Evolutionary conservation across 2,113 vertebrate species (phyloP), one percentile per base, ranked within the genome.

Genomic region (Vanacampus margaritifer): DNA sequence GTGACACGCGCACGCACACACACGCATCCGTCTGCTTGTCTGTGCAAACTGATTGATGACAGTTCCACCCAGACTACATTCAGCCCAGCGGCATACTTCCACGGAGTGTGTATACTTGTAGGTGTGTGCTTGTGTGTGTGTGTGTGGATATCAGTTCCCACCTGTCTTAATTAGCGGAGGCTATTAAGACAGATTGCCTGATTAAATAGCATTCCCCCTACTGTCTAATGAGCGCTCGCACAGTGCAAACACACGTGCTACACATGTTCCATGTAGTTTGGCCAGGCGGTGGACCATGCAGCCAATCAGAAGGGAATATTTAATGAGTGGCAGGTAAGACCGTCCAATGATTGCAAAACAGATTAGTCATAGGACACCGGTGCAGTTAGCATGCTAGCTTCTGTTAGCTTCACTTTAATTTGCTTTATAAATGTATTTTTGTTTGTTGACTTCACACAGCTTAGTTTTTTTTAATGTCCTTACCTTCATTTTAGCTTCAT

Each of bases 151-250:
- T 26, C 58, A 66, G 69, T 68, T 72, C 80, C 60, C 75, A 69
- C 83, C 76, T 85, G 78, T 87, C 80, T 81, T 86, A 79, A 85
- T 86, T 84, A 86, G 67, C 41, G 26, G 61, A 75, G 67, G 80
- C 78, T 84, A 79, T 88, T 86, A 82, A 86, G 79, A 88, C 67
- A 71, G 78, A 86, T 88, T 79, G 73, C 72, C 73, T 85, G 82
- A 87, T 88, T 86, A 87, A 76, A 67, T 67, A 65, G 79, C 73
- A 65, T 78, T 78, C 74, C 80, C 54, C 79, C 73, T 48, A 72
- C 79, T 70, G 67, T 82, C 83, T 78, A 70, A 82, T 77, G 56
- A 79, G 71, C 54, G 69, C 45, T 41, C 65, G 8, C 45, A 65
- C 61, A n/a, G 59, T 23, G 16, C 14, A 63, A 26, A 39, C 75